Evolutionary conservation across 2,113 vertebrate genomes (phyloP).

Genomic region (Tragelaphus buxtoni): DNA sequence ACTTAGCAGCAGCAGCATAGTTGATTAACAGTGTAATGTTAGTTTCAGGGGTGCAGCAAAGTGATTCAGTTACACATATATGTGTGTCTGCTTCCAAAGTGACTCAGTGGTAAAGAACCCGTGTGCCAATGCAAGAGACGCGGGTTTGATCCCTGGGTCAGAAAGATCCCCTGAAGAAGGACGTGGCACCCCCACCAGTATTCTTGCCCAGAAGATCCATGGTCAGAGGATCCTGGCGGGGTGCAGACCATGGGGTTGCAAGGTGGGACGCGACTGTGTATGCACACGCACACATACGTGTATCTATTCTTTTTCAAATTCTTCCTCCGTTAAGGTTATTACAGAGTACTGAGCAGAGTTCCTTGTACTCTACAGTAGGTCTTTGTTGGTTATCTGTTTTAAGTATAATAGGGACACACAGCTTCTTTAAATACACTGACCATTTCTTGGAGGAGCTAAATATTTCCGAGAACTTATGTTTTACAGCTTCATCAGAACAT

Average conservation of each 20-base stretch:
- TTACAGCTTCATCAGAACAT: neutral
- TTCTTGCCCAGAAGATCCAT: neutral
- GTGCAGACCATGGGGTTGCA: neutral
- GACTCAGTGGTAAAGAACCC: neutral
- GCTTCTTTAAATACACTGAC: neutral
- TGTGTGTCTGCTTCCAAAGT: neutral
- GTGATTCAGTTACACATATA: neutral
- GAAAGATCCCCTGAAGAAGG: neutral
- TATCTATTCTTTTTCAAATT: neutral
- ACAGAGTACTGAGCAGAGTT: neutral
- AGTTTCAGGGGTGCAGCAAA: neutral
- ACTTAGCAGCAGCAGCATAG: too few species aligned
- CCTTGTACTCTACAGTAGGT: neutral
- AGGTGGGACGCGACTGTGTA: neutral
- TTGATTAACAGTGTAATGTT: neutral
- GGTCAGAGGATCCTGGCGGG: neutral
- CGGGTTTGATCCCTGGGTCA: neutral
- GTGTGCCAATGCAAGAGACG: neutral
- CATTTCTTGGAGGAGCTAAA: neutral
- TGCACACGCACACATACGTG: fast-evolving
- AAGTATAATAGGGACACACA: neutral
- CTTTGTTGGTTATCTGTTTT: neutral
- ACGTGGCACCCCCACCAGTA: neutral
- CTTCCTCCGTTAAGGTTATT: neutral
- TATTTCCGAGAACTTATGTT: neutral